phyloP scores from a whole-genome alignment of 2,888 invertebrate species.

The Apantesis nais region DNA sequence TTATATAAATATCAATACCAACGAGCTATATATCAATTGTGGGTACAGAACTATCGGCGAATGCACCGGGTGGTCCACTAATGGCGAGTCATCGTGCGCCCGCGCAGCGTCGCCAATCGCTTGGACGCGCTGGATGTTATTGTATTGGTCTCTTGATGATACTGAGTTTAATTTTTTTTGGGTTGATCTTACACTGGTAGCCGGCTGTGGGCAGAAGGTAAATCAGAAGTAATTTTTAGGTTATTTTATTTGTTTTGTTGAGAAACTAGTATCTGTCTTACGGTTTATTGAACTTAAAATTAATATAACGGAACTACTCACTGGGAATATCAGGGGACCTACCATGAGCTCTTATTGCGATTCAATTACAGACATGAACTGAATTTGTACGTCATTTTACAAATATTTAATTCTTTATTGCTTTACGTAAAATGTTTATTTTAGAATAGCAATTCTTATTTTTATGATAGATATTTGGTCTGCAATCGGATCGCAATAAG shows the following conservation, averaged over 20 bases:
- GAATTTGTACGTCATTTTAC: too few species aligned
- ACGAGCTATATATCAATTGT: conserved; percentile 23
- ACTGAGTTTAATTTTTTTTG: conserved; percentile 8
- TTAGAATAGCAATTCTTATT: too few species aligned
- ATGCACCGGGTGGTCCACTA: conserved; percentile 35
- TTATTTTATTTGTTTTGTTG: not conserved
- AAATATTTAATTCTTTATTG: too few species aligned
- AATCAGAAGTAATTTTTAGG: not conserved
- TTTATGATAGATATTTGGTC: too few species aligned
- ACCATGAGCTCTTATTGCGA: too few species aligned
- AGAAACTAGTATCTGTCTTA: not conserved
- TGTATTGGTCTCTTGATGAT: conserved; percentile 21
- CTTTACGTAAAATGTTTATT: too few species aligned
- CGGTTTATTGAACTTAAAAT: not conserved
- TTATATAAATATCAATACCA: conserved; percentile 15
- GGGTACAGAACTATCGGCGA: conserved; percentile 21
- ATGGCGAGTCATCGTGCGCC: conserved; percentile 37
- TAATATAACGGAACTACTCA: not conserved
- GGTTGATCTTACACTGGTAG: conserved; percentile 3
- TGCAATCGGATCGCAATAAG: too few species aligned
- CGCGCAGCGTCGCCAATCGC: conserved; percentile 48
- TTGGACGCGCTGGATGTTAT: conserved; percentile 36
- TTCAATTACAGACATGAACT: too few species aligned
- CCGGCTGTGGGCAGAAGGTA: conserved; percentile 1
- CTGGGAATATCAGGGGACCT: too few species aligned